phyloP scores from a whole-genome alignment of 2,797 vertebrate genomes.

The Gymnothorax javanicus region DNA sequence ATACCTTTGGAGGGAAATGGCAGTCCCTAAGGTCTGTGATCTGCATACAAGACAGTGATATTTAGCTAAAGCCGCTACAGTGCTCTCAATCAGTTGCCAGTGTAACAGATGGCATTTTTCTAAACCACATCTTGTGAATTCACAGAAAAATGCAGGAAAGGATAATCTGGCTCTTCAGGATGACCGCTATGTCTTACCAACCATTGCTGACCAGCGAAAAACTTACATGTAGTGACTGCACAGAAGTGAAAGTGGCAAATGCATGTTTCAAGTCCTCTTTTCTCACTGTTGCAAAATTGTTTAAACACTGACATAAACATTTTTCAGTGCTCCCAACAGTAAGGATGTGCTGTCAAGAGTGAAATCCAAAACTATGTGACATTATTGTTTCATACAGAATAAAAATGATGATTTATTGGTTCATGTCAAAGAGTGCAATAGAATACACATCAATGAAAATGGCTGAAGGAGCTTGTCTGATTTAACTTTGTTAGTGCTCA shows the following conservation, averaged over 20 bases:
- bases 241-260: conserved; percentile 1
- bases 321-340: not conserved
- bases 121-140: not conserved
- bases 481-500: no score
- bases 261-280: conserved; percentile 7
- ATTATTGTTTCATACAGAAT: not conserved
- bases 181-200: not conserved
- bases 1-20: not conserved
- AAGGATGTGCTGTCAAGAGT: not conserved
- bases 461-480: no score
- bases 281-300: not conserved
- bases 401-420: no score
- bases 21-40: not conserved
- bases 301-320: not conserved
- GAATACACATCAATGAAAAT: no score
- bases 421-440: no score
- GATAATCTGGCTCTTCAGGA: not conserved
- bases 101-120: not conserved
- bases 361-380: not conserved
- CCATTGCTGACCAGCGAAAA: not conserved
- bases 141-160: not conserved
- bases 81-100: no score
- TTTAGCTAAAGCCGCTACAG: not conserved
- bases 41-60: not conserved
- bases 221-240: no score